Evolutionary conservation across 2,113 vertebrate species (phyloP).

Genomic region (Empidonax traillii): DNA sequence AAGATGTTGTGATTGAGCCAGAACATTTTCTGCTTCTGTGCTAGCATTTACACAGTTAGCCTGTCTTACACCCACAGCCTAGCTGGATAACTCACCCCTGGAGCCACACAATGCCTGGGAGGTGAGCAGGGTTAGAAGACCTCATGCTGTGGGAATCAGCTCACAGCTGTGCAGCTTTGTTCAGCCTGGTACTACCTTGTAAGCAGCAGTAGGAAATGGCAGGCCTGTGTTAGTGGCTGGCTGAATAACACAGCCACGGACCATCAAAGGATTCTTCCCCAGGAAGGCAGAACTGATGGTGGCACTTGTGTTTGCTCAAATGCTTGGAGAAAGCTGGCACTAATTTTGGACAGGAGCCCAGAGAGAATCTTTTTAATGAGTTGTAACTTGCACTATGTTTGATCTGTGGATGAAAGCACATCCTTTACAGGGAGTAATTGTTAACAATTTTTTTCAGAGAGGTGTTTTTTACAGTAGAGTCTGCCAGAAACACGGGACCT

Average conservation of each 20-base stretch:
- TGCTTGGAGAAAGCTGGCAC: background rate
- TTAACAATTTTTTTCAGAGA: background rate
- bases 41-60: background rate
- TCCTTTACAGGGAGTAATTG: background rate
- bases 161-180: rapidly evolving
- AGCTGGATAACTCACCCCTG: background rate
- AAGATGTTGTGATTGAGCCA: background rate
- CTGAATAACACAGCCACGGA: background rate
- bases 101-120: background rate
- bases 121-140: background rate
- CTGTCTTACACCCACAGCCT: background rate
- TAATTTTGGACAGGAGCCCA: conserved; percentile 2
- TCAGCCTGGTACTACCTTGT: background rate
- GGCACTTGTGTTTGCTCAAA: conserved; percentile 29
- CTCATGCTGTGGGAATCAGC: background rate
- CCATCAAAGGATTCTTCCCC: background rate
- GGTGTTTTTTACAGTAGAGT: background rate
- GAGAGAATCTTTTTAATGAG: conserved; percentile 30
- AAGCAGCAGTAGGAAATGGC: background rate
- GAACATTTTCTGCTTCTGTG: background rate
- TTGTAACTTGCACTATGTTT: conserved; percentile 20
- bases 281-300: background rate
- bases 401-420: conserved; percentile 19
- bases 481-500: background rate
- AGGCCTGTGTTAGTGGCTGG: background rate